phyloP scores from a whole-genome alignment of 2,888 invertebrate species.

The Flexamia atlantica region DNA sequence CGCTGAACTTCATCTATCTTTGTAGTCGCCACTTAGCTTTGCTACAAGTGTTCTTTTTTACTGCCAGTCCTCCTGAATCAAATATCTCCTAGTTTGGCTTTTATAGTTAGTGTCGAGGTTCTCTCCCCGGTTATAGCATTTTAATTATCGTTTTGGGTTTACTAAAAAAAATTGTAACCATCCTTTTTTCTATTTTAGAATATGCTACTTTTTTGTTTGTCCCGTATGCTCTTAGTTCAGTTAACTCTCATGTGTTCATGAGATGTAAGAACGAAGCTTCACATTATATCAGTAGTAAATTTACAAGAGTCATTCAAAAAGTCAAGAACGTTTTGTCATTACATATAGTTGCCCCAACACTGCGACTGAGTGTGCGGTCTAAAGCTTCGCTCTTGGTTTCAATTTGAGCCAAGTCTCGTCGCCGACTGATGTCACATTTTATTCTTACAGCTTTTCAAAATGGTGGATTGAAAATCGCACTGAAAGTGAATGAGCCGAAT shows the following conservation, averaged over 20 bases:
- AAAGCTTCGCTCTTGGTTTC: too few species aligned
- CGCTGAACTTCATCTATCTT: constrained; percentile 39
- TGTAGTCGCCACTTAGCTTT: constrained; percentile 54
- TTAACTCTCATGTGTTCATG: not conserved
- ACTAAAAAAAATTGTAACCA: not conserved
- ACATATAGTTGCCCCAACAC: too few species aligned
- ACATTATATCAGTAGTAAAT: not conserved
- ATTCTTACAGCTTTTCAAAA: too few species aligned
- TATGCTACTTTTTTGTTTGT: not conserved
- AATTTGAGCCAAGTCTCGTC: too few species aligned
- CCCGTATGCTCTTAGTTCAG: constrained; percentile 13
- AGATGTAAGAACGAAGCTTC: not conserved
- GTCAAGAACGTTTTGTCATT: too few species aligned
- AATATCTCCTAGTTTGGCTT: constrained; percentile 39
- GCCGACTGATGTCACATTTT: too few species aligned
- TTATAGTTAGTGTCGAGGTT: constrained; percentile 28
- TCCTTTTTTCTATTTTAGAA: constrained; percentile 13
- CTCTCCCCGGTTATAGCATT: not conserved
- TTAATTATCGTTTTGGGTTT: constrained; percentile 6
- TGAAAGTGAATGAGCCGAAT: too few species aligned
- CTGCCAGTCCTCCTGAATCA: not conserved
- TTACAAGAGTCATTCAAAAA: too few species aligned
- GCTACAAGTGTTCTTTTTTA: constrained; percentile 50
- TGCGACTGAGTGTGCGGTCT: too few species aligned
- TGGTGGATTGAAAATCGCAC: too few species aligned